Evolutionary conservation across 2,797 vertebrate species (phyloP), one percentile per base, ranked within the genome.

Genomic region (Discoglossus pictus): DNA sequence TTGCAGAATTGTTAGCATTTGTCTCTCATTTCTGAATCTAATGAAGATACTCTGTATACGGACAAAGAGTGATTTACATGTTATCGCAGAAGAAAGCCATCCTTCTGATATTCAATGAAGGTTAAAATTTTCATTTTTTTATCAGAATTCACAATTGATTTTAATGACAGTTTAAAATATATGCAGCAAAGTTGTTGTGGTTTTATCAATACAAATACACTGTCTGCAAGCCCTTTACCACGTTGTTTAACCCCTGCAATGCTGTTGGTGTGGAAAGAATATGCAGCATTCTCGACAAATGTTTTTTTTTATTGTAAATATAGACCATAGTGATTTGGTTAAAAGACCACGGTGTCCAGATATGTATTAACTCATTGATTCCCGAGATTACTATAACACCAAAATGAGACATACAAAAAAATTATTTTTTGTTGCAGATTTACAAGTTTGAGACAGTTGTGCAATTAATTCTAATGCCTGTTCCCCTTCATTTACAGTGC

Each of bases 101-200:
- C 46, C 51, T 54, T 59, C 38, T 71, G 68, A 52, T 71, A 71
- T 71, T 71, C 68, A 71, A 71, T 64, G 68, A 71, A 71, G 68
- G 68, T 71, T 71, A 71, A 71, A 71, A 71, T 71, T 71, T 71
- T 71, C 68, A 71, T 71, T 65, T 71, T 71, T 70, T 71, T 71
- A 65, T 65, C 68, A 43, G 53, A 65, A 38, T 52, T 65, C 47
- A 46, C 61, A 65, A 65, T 71, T 71, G 68, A 71, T 64, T 71
- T 64, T 71, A 71, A 65, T 71, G 61, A 52, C 53, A 64, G 46
- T 55, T 63, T 64, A 27, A 59, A 42, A 58, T 58, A 58, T 64
- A 71, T 59, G 44, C 61, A 64, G 15, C 52, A 21, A 51, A 58
- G 52, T 63, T 48, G 39, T 68, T 36, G 17, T 44, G 36, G 39